These are phyloP conservation scores for Hirtodrosophila alboralis DNA, from an alignment of 2,888 invertebrate species.

Conservation along the genomic window DNA sequence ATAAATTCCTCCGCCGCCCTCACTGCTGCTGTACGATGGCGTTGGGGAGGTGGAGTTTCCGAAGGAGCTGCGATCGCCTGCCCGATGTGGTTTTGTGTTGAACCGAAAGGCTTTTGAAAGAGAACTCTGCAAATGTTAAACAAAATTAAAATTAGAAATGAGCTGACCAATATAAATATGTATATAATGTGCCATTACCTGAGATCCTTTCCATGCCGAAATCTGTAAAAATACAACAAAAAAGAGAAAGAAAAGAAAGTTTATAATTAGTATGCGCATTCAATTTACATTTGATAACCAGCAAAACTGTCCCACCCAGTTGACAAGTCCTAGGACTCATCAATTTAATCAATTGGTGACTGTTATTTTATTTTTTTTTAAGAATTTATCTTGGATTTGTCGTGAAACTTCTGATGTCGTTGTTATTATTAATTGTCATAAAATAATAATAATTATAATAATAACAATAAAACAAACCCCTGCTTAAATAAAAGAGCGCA, in stretches of 20 bases:
- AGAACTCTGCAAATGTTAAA: constrained; percentile 81
- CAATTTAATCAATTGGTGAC: constrained; percentile 6
- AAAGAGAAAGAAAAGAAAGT: constrained; percentile 30
- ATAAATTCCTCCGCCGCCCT: constrained; percentile 84
- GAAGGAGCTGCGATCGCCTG: constrained; percentile 83
- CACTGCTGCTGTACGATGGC: constrained; percentile 84
- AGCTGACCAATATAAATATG: not conserved
- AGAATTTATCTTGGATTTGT: constrained; percentile 48
- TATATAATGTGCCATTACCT: constrained; percentile 70
- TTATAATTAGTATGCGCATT: constrained; percentile 19
- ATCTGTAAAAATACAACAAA: constrained; percentile 69
- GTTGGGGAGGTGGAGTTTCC: constrained; percentile 84
- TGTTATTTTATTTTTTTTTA: not conserved
- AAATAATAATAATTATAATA: constrained; percentile 4
- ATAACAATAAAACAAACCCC: constrained; percentile 14
- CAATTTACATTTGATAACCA: constrained; percentile 1
- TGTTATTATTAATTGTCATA: constrained; percentile 3
- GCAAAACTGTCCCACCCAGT: constrained; percentile 2
- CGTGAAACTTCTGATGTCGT: constrained; percentile 64
- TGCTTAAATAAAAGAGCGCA: constrained; percentile 20
- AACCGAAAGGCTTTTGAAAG: constrained; percentile 84
- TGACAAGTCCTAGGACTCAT: constrained; percentile 10
- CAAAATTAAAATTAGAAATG: not conserved
- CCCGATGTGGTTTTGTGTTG: constrained; percentile 82
- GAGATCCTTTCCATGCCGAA: constrained; percentile 85